A percentile compares a stretch with the other conserved stretches of the same genome.
phyloP scores from a whole-genome alignment of 2,797 vertebrate species.

The Cossypha niveicapilla region DNA sequence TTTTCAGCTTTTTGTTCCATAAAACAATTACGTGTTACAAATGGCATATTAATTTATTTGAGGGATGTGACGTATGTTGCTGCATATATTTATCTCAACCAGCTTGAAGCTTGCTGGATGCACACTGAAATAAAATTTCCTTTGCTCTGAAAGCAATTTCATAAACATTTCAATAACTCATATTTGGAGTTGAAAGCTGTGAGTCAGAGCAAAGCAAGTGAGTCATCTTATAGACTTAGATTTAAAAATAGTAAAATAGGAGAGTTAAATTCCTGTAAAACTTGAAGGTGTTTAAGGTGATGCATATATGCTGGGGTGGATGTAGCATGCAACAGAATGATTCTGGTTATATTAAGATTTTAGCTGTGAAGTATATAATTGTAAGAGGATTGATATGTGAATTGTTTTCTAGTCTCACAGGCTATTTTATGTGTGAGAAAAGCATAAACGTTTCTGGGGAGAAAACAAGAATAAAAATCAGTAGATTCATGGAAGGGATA shows the following conservation, averaged over 20 bases:
- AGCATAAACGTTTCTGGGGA: neutral
- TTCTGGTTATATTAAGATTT: neutral
- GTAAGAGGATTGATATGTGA: neutral
- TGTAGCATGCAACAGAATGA: neutral
- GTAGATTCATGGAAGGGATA: neutral
- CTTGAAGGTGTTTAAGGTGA: neutral
- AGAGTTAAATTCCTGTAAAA: neutral
- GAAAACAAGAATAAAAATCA: neutral
- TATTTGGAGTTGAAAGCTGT: neutral
- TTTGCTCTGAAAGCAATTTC: slow-evolving; percentile 7
- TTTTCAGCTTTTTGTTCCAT: neutral
- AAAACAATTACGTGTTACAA: neutral
- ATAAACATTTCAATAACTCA: neutral
- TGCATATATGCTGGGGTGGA: neutral
- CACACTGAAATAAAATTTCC: neutral
- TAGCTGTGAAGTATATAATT: neutral
- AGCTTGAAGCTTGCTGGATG: neutral
- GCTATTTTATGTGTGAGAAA: neutral
- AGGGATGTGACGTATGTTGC: neutral
- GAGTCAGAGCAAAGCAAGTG: slow-evolving; percentile 6
- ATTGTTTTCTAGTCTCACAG: neutral
- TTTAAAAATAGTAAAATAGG: neutral
- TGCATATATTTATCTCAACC: neutral
- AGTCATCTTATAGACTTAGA: neutral
- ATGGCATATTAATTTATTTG: neutral